A percentile compares a stretch with the other conserved stretches of the same genome.
These are phyloP conservation scores for Alcedo atthis DNA, from an alignment of 2,797 vertebrate genomes.

Conservation along the genomic window DNA sequence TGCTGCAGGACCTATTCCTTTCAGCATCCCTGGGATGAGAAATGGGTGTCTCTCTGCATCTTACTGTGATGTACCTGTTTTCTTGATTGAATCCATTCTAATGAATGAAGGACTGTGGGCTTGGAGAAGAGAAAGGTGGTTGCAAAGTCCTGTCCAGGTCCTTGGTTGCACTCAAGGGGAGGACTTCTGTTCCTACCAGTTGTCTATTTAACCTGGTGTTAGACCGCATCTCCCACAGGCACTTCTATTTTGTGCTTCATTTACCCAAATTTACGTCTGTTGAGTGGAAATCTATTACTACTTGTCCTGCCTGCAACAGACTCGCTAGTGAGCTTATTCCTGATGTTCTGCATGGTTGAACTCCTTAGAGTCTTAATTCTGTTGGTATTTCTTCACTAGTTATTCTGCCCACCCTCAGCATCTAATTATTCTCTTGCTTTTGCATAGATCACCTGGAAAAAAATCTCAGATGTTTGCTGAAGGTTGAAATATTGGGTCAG, in stretches of 20 bases:
- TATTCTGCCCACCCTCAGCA: neutral
- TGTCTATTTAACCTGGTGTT: neutral
- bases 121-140: neutral
- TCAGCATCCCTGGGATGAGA: fast-evolving
- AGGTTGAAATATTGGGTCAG: neutral
- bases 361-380: neutral
- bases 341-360: neutral
- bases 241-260: neutral
- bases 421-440: neutral
- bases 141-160: fast-evolving
- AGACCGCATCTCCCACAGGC: fast-evolving
- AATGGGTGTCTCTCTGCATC: neutral
- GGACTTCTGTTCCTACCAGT: neutral
- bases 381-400: neutral
- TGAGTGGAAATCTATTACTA: fast-evolving
- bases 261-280: neutral
- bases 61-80: fast-evolving
- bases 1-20: fast-evolving
- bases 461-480: fast-evolving
- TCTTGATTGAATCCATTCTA: neutral
- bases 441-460: neutral
- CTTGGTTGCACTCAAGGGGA: neutral
- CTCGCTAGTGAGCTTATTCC: neutral
- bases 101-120: fast-evolving
- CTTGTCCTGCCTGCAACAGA: neutral